Base-by-base conservation (phyloP, 2,113 vertebrate species). In the Dicerorhinus sumatrensis region DNA sequence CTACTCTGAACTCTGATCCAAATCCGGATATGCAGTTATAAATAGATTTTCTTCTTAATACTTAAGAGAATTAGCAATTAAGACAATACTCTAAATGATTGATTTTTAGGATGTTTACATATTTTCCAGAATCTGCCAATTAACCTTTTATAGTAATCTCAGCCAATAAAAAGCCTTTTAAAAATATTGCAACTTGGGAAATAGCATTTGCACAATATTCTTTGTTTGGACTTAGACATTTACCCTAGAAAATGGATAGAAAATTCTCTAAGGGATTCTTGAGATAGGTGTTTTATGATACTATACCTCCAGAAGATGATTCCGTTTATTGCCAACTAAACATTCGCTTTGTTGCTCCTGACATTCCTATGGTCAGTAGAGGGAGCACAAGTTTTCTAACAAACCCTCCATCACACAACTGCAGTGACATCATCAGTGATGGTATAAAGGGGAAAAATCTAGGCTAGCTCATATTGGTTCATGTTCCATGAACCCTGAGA, bases 1-100 rank as follows among this genome's bases (percentile, higher is more conserved):
- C 73, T 97, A 48, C 69, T 96, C 54, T 94, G 83, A 96, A 97
- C 86, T 98, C 76, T 92, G 83, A 95, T 54, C 91, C 70, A 96
- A 86, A 96, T 94, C 58, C 65, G 94, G 70, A 72, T 90, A 88
- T 3, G 1, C 14, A 92, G 46, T 94, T 91, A 65, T 77, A 77
- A 94, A 84, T 92, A 89, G 51, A 92, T 89, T 97, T 94, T 94
- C 31, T 58, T 97, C 27, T 82, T 93, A 88, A n/a, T 92, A 92
- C 56, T 95, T 31, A 91, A 39, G 51, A 89, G 65, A 48, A 91
- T 91, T 91, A 82, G 77, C 77, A 92, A 79, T 96, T 89, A 95
- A 81, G 33, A 77, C 20, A 85, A 21, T 95, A 87, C 21, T 92
- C 56, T 88, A 76, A 51, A 48, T 96, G 93, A 91, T 89, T 75